phyloP scores from a whole-genome alignment of 1,140 invertebrate genomes.

The Pectinophora gossypiella region DNA sequence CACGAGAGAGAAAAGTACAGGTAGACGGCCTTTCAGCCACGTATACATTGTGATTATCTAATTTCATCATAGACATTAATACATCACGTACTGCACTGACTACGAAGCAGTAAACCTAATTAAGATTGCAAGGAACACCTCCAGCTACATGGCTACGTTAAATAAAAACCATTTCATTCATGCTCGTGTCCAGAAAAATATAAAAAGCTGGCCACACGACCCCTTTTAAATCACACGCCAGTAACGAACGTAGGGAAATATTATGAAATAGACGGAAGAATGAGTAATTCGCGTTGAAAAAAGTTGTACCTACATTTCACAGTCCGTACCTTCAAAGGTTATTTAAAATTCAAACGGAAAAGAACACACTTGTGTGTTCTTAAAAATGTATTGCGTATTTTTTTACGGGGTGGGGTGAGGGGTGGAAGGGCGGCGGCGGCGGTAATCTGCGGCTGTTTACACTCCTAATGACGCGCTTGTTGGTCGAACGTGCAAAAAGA shows the following conservation, averaged over 20 bases:
- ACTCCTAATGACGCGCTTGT: constrained; percentile 2
- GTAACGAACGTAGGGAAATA: not conserved
- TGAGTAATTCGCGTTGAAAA: not conserved
- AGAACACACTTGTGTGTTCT: not conserved
- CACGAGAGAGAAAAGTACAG: not conserved
- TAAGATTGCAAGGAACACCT: too few relatives aligned
- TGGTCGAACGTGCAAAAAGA: too few relatives aligned
- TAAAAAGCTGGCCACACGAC: too few relatives aligned
- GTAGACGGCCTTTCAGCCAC: too few relatives aligned
- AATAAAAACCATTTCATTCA: too few relatives aligned
- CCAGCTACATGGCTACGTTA: too few relatives aligned
- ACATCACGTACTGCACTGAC: too few relatives aligned
- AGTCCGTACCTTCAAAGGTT: not conserved
- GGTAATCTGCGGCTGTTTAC: constrained; percentile 1
- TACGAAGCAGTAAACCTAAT: too few relatives aligned
- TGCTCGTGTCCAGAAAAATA: too few relatives aligned
- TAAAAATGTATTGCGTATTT: not conserved
- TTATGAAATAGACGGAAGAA: not conserved
- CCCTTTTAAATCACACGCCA: not conserved
- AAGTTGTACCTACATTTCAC: not conserved
- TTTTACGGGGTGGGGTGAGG: not conserved
- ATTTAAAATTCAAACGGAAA: constrained; percentile 1
- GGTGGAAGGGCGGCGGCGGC: not conserved
- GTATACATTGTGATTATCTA: too few relatives aligned
- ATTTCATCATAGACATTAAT: too few relatives aligned